Evolutionary conservation across 2,113 vertebrate genomes (phyloP).

Genomic region (Malurus elegans): DNA sequence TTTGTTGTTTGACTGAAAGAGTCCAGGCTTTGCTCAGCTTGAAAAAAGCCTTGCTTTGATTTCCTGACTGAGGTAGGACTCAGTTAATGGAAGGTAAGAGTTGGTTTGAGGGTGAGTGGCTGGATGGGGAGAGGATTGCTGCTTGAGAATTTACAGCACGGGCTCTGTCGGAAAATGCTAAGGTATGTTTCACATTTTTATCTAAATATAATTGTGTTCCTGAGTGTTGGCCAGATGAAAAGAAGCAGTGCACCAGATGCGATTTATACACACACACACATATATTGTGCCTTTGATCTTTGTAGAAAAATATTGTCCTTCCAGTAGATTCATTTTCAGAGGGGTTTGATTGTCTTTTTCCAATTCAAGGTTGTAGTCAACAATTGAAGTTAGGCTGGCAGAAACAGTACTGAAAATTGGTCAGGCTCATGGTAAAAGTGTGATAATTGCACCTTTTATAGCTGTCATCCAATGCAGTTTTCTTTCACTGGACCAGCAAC

Average conservation of each 20-base stretch:
- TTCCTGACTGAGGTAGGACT: not conserved
- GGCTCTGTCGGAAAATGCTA: not conserved
- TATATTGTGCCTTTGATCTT: not conserved
- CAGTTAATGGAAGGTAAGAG: not conserved
- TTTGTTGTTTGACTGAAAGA: conserved; percentile 3
- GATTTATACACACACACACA: not conserved
- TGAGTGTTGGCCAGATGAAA: conserved; percentile 35
- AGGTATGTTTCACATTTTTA: conserved; percentile 35
- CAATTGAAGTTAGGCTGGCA: not conserved
- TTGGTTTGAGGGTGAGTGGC: not conserved
- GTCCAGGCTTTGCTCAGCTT: not conserved
- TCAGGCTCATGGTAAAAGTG: not conserved
- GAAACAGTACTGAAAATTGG: not conserved
- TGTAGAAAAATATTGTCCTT: not conserved
- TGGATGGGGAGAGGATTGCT: not conserved
- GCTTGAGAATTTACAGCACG: not conserved
- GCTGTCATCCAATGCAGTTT: not conserved
- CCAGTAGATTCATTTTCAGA: not conserved
- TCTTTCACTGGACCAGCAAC: not conserved
- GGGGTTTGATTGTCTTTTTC: not conserved
- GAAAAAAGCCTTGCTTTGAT: not conserved
- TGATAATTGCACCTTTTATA: not conserved
- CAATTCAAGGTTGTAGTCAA: not conserved
- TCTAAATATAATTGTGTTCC: conserved; percentile 6
- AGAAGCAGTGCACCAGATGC: conserved; percentile 6